Evolutionary conservation across 1,140 invertebrate species (phyloP), one percentile per base, ranked within the genome.

Genomic region (Conopomorpha cramerella): DNA sequence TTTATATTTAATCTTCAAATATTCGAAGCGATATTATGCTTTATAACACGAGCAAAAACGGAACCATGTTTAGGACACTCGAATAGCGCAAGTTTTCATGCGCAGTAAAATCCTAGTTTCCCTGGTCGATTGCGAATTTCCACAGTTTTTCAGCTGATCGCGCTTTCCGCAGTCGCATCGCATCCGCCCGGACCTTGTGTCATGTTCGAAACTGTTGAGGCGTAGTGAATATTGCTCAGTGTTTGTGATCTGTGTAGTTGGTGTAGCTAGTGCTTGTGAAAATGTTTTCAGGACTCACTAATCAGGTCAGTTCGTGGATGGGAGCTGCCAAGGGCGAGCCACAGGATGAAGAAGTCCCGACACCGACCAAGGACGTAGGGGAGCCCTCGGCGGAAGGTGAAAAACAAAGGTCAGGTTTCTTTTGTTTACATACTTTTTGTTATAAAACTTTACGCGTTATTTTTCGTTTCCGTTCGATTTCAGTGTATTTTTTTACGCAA

Each of bases 201-300:
- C 65, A 74, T 74, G 70, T 61, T 53, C 59, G 65, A 62, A 58
- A 55, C 55, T 70, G 59, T 65, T 39, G 59, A 55, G 55, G 65
- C 58, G 49, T 66, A 55, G 56, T 67, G 50, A 67, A 55, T 16
- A 50, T 58, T 40, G 43, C 46, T 54, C n/a, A n/a, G 64, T 64
- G 62, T 51, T 61, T 59, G 34, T 34, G 62, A 62, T 54, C 64
- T 54, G 64, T 71, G 63, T 64, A 66, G 55, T 64, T 51, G 51
- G 36, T 14, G 47, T 74, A 72, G 65, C 52, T 68, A 68, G 67
- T 71, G 63, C 39, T 55, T 55, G 67, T 72, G 61, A 76, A 68
- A 68, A 92, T 92, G 90, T 91, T 92, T 79, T 89, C 89, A 70
- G 89, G 88, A 62, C 80, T 91, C 55, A 90, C 89, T 59, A 91